phyloP scores from a whole-genome alignment of 2,888 invertebrate genomes.

The Aricia artaxerxes region DNA sequence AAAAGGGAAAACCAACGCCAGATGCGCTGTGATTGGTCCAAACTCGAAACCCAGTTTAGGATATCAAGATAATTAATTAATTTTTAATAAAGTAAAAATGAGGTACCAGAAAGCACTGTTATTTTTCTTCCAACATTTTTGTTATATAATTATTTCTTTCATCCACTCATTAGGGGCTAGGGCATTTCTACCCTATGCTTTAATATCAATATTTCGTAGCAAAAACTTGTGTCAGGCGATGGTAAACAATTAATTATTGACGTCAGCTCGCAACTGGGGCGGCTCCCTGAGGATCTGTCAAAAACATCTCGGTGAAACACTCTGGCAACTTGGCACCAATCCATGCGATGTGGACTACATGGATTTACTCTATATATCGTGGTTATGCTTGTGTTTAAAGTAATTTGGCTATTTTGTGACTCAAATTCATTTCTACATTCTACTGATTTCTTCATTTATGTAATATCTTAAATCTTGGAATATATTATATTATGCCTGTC shows the following conservation, averaged over 20 bases:
- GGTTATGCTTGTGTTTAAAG: background rate
- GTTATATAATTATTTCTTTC: too few relatives aligned
- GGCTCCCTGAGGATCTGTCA: conserved; percentile 25
- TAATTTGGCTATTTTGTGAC: too few relatives aligned
- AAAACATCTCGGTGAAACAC: conserved; percentile 24
- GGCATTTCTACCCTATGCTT: background rate
- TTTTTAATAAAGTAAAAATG: too few relatives aligned
- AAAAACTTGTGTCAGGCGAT: conserved; percentile 6
- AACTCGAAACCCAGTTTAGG: too few relatives aligned
- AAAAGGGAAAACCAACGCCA: too few relatives aligned
- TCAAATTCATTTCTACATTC: too few relatives aligned
- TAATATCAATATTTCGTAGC: background rate
- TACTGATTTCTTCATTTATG: too few relatives aligned
- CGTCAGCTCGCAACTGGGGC: conserved; percentile 1
- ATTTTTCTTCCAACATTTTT: background rate
- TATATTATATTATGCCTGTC: too few relatives aligned
- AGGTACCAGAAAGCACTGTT: background rate
- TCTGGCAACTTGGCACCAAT: conserved; percentile 26
- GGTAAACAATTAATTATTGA: conserved; percentile 24
- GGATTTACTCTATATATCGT: background rate
- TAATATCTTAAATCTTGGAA: too few relatives aligned
- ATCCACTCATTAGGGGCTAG: too few relatives aligned
- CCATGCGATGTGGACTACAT: background rate
- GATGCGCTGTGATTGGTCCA: too few relatives aligned
- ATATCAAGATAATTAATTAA: too few relatives aligned